phyloP scores from a whole-genome alignment of 2,888 invertebrate species.

The Tetramorium bicarinatum region DNA sequence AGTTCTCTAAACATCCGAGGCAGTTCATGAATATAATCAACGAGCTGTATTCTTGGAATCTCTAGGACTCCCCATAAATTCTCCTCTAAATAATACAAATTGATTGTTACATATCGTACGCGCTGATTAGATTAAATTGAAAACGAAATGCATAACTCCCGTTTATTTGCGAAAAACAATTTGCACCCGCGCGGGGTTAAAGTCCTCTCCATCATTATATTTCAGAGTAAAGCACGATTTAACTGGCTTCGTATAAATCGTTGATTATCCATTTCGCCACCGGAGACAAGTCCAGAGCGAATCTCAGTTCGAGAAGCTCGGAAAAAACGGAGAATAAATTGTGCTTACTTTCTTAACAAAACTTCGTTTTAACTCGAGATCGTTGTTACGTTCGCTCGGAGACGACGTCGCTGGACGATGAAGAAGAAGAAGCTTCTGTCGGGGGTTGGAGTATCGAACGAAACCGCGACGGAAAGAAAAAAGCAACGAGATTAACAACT shows the following conservation, averaged over 20 bases:
- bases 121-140: neutral
- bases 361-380: constrained; percentile 47
- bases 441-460: constrained; percentile 51
- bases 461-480: constrained; percentile 47
- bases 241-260: constrained; percentile 20
- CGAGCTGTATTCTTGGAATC: neutral
- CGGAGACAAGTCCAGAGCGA: constrained; percentile 26
- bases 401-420: constrained; percentile 10
- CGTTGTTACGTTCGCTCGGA: constrained; percentile 42
- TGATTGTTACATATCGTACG: neutral
- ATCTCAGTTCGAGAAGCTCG: constrained; percentile 30
- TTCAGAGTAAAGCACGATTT: neutral
- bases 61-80: neutral
- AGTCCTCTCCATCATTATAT: neutral
- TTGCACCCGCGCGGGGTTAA: neutral
- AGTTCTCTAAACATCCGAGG: neutral
- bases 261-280: constrained; percentile 50
- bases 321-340: constrained; percentile 49
- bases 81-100: neutral
- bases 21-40: neutral
- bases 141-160: neutral
- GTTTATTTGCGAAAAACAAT: neutral
- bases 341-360: constrained; percentile 60
- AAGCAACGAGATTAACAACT: constrained; percentile 58
- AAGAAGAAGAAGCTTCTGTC: constrained; percentile 42